Evolutionary conservation across 2,113 vertebrate species (phyloP).

Genomic region (Rhizomys pruinosus): DNA sequence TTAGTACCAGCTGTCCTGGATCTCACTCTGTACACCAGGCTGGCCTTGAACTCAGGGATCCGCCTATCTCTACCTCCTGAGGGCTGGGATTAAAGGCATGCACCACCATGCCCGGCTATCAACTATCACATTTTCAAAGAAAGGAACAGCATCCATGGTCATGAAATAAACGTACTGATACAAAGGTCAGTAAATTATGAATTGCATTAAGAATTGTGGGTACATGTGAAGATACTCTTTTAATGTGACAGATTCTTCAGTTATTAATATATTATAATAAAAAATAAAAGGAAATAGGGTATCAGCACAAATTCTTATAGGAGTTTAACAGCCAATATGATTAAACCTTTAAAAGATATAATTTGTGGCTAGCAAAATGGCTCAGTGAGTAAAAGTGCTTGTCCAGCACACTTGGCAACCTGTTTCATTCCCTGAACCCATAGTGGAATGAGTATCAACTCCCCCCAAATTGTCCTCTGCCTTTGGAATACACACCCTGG

Average conservation of each 20-base stretch:
- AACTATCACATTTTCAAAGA: too few species aligned
- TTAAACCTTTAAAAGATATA: not conserved
- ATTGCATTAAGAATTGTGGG: slow-evolving; percentile 13
- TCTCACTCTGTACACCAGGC: too few species aligned
- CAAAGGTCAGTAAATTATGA: slow-evolving; percentile 39
- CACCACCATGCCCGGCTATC: too few species aligned
- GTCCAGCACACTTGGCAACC: not conserved
- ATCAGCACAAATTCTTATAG: slow-evolving; percentile 32
- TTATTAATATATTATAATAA: not conserved
- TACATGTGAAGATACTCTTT: slow-evolving; percentile 29
- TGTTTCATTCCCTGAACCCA: not conserved
- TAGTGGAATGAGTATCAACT: too few species aligned
- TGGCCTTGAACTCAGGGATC: too few species aligned
- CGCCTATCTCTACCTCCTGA: too few species aligned
- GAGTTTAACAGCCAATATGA: not conserved
- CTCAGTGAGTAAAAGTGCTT: not conserved
- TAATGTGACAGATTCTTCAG: slow-evolving; percentile 22
- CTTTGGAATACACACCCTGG: too few species aligned
- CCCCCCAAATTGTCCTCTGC: not conserved
- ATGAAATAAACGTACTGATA: slow-evolving; percentile 30
- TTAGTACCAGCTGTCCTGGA: too few species aligned
- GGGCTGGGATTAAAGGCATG: too few species aligned
- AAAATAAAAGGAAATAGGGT: not conserved
- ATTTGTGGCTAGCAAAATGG: not conserved
- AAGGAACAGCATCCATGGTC: not conserved